A percentile compares a stretch with the other conserved stretches of the same genome.
These are phyloP conservation scores for Phalanger gymnotis DNA, from an alignment of 2,797 vertebrate genomes.

Conservation along the genomic window DNA sequence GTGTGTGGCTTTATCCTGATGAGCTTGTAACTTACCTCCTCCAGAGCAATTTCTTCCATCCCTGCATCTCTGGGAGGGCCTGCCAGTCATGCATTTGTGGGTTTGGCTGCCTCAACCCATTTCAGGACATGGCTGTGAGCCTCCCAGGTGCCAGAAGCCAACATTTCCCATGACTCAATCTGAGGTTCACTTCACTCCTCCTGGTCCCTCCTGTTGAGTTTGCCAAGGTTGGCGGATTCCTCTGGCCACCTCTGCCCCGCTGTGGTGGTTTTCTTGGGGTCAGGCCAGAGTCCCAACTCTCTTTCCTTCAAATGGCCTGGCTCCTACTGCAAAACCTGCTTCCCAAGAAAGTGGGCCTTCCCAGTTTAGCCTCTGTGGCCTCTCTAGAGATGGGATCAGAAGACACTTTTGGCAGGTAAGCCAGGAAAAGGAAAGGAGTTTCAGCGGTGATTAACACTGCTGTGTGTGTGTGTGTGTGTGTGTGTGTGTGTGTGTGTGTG, in stretches of 20 bases:
- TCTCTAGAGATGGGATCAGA: neutral
- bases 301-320: neutral
- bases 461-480: neutral
- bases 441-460: neutral
- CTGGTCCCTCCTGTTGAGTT: neutral
- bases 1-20: conserved; percentile 20
- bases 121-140: neutral
- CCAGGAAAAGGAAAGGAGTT: neutral
- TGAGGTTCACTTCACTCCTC: neutral
- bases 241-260: conserved; percentile 26
- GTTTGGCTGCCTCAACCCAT: accelerated
- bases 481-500: too few relatives aligned
- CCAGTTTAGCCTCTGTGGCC: neutral
- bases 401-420: neutral
- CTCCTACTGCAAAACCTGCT: conserved; percentile 27
- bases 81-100: neutral
- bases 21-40: conserved; percentile 46
- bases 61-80: neutral
- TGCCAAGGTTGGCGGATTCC: conserved; percentile 19
- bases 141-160: neutral
- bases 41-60: conserved; percentile 40
- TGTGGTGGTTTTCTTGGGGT: conserved; percentile 31
- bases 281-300: neutral
- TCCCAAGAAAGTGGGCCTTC: conserved; percentile 2
- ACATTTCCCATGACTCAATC: neutral